These are phyloP conservation scores for Heliconius hortense DNA, from an alignment of 2,888 invertebrate species.

Conservation along the genomic window DNA sequence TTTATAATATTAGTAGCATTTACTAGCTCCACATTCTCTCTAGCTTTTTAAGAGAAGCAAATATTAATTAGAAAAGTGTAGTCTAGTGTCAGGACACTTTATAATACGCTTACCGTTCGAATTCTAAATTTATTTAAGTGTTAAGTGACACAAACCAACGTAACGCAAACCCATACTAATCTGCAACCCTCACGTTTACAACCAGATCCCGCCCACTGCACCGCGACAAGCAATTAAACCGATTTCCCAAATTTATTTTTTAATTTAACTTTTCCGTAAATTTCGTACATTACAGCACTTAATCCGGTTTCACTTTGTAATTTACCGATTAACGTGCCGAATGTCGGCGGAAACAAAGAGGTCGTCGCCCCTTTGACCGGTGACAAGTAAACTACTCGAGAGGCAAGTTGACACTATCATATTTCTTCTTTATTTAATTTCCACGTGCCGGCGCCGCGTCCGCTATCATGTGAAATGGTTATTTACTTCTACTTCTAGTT, in stretches of 20 bases:
- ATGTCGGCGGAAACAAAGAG: slow-evolving; percentile 44
- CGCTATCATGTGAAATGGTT: slow-evolving; percentile 45
- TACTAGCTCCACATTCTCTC: too few species aligned
- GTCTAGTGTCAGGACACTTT: too few species aligned
- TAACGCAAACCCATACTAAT: too few species aligned
- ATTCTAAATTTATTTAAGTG: too few species aligned
- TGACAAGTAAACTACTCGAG: slow-evolving; percentile 49
- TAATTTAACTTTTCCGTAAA: slow-evolving; percentile 10
- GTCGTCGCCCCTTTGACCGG: slow-evolving; percentile 46
- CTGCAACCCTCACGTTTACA: background rate
- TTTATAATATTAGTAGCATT: too few species aligned
- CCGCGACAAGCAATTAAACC: background rate
- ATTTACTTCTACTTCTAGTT: background rate
- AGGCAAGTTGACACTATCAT: slow-evolving; percentile 65
- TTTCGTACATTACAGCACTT: slow-evolving; percentile 17
- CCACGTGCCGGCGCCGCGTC: slow-evolving; percentile 61
- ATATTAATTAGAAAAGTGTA: too few species aligned
- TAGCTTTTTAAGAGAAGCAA: too few species aligned
- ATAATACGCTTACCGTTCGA: too few species aligned
- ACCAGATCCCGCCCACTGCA: background rate
- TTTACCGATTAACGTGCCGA: slow-evolving; percentile 50
- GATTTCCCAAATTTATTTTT: background rate
- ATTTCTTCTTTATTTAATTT: slow-evolving; percentile 76
- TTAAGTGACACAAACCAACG: background rate
- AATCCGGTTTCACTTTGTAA: slow-evolving; percentile 47